Percentiles rank a stretch among this genome's conserved stretches.
These are phyloP conservation scores for Aphodius sticticus DNA, from an alignment of 2,888 invertebrate genomes.

Conservation along the genomic window DNA sequence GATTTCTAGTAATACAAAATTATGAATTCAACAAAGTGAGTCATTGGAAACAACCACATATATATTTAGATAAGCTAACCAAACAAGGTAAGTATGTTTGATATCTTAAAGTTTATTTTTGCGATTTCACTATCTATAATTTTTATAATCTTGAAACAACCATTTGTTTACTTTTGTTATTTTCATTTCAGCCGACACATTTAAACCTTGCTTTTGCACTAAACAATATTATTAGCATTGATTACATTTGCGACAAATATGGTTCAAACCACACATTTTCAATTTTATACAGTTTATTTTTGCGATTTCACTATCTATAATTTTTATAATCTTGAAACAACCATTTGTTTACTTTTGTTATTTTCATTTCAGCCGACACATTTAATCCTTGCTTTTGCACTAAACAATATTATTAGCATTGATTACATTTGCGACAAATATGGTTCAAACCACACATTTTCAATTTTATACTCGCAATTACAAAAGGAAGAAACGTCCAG, in stretches of 20 bases:
- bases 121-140: background rate
- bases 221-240: background rate
- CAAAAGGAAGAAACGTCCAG: too few relatives aligned
- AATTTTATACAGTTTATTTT: background rate
- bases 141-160: conserved; percentile 4
- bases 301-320: conserved; percentile 6
- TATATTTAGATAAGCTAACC: background rate
- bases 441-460: background rate
- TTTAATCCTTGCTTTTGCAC: background rate
- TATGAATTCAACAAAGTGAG: background rate
- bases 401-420: background rate
- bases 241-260: background rate
- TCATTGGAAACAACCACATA: background rate
- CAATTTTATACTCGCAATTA: too few relatives aligned
- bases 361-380: background rate
- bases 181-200: background rate
- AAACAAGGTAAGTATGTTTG: conserved; percentile 14
- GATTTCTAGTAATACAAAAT: background rate
- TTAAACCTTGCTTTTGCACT: background rate
- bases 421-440: background rate
- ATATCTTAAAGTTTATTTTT: conserved; percentile 17
- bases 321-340: conserved; percentile 4
- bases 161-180: background rate
- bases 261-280: background rate
- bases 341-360: background rate